Conservation (phyloP, 2,888 invertebrate genomes). For the Cosmorhoe ocellata region DNA sequence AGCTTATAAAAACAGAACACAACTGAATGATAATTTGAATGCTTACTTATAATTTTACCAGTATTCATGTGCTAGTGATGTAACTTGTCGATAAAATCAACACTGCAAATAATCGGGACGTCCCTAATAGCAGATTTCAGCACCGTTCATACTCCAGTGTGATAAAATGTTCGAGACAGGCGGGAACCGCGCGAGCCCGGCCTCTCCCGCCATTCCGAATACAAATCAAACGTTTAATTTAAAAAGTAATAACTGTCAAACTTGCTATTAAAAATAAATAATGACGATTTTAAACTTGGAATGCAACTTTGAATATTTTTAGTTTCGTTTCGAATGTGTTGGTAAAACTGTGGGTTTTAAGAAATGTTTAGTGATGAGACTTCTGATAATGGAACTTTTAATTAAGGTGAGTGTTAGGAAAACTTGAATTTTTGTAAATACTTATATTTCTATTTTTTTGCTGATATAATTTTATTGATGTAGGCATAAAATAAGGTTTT, state of each 20-base stretch:
- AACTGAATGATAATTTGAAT: too few relatives aligned
- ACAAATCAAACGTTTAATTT: slow-evolving; percentile 48
- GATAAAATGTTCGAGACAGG: slow-evolving; percentile 69
- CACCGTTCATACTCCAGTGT: slow-evolving; percentile 59
- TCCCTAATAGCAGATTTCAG: slow-evolving; percentile 67
- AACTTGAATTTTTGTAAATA: too few relatives aligned
- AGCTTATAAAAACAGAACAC: too few relatives aligned
- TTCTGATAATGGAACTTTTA: slow-evolving; percentile 35
- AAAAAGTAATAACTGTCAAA: slow-evolving; percentile 12
- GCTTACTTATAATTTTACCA: too few relatives aligned
- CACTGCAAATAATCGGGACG: slow-evolving; percentile 54
- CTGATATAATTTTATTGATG: too few relatives aligned
- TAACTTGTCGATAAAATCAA: slow-evolving; percentile 41
- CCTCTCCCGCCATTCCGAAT: slow-evolving; percentile 66
- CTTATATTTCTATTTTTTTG: too few relatives aligned
- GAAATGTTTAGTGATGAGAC: slow-evolving; percentile 4
- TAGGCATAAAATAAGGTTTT: background rate
- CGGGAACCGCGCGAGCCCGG: slow-evolving; percentile 54
- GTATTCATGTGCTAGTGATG: slow-evolving; percentile 22
- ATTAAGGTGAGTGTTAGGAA: slow-evolving; percentile 46
- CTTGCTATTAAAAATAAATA: slow-evolving; percentile 6
- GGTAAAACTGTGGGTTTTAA: slow-evolving; percentile 7
- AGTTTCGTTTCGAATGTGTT: slow-evolving; percentile 13
- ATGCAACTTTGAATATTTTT: slow-evolving; percentile 1
- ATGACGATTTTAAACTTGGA: background rate